Evolutionary conservation across 2,888 invertebrate species (phyloP).

Genomic region (Drosophila ochracea): DNA sequence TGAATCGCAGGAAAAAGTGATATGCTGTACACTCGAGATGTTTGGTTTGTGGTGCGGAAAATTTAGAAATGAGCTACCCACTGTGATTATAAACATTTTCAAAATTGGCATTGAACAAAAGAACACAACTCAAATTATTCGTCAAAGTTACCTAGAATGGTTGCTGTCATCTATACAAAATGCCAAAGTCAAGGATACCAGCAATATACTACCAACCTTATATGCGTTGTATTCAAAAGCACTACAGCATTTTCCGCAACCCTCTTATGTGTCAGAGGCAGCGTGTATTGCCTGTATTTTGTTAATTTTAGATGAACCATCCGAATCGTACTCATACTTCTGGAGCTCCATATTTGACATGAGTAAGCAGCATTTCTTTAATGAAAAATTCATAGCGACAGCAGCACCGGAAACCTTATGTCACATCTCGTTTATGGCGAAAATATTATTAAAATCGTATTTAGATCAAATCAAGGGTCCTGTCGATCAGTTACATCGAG

Average conservation of each 20-base stretch:
- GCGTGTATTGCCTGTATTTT: constrained; percentile 89
- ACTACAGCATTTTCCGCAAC: constrained; percentile 90
- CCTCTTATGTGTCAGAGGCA: constrained; percentile 90
- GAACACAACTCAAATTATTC: constrained; percentile 91
- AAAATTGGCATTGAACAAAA: constrained; percentile 91
- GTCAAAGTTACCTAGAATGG: constrained; percentile 92
- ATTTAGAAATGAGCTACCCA: constrained; percentile 88
- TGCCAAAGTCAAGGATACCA: constrained; percentile 85
- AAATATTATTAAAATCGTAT: constrained; percentile 90
- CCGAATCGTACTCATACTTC: constrained; percentile 86
- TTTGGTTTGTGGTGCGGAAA: constrained; percentile 92
- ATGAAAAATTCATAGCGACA: constrained; percentile 91
- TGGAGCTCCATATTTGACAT: constrained; percentile 91
- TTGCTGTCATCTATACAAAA: constrained; percentile 89
- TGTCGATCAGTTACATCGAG: constrained; percentile 89
- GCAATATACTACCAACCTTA: constrained; percentile 88
- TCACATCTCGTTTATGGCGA: constrained; percentile 91
- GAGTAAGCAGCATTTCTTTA: constrained; percentile 92
- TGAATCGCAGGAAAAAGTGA: constrained; percentile 96
- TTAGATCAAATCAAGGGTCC: constrained; percentile 89
- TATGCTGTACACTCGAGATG: constrained; percentile 92
- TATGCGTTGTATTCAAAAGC: constrained; percentile 91
- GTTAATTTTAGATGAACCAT: constrained; percentile 87
- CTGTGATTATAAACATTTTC: constrained; percentile 88
- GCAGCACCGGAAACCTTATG: constrained; percentile 90